These are phyloP conservation scores for Platysternon megacephalum DNA, from an alignment of 2,113 vertebrate genomes.

Conservation along the genomic window DNA sequence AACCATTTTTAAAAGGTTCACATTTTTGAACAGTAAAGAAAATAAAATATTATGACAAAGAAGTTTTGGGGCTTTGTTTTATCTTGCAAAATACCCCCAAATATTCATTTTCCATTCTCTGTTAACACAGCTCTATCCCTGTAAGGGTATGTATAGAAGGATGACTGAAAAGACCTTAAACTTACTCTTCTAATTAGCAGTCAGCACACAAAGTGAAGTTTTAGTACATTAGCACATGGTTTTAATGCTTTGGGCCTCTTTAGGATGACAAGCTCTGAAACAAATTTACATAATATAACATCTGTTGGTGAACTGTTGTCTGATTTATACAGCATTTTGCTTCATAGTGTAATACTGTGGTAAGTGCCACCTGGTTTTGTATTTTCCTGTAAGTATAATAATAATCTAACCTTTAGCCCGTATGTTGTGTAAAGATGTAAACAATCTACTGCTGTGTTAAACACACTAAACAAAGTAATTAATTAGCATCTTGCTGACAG, in stretches of 20 bases:
- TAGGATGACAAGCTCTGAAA: not conserved
- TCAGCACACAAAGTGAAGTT: not conserved
- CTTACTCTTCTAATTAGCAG: not conserved
- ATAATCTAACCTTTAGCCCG: not conserved
- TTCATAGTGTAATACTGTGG: not conserved
- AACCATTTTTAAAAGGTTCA: not conserved
- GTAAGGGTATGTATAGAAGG: not conserved
- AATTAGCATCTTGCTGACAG: not conserved
- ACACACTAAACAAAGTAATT: slow-evolving; percentile 8
- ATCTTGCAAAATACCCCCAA: not conserved
- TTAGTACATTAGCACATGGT: not conserved
- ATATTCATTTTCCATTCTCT: not conserved
- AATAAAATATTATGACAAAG: not conserved
- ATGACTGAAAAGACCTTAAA: not conserved
- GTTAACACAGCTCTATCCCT: not conserved
- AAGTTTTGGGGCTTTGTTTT: not conserved
- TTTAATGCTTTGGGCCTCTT: not conserved
- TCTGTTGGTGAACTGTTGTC: slow-evolving; percentile 2
- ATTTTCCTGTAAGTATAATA: not conserved
- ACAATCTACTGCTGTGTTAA: not conserved
- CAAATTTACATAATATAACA: slow-evolving; percentile 11
- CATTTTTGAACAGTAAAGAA: not conserved
- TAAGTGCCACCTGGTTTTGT: slow-evolving; percentile 30
- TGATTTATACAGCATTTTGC: slow-evolving; percentile 15
- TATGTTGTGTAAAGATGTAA: slow-evolving; percentile 2